Evolutionary conservation across 2,888 invertebrate genomes (phyloP).

Genomic region (Electrophaes corylata): DNA sequence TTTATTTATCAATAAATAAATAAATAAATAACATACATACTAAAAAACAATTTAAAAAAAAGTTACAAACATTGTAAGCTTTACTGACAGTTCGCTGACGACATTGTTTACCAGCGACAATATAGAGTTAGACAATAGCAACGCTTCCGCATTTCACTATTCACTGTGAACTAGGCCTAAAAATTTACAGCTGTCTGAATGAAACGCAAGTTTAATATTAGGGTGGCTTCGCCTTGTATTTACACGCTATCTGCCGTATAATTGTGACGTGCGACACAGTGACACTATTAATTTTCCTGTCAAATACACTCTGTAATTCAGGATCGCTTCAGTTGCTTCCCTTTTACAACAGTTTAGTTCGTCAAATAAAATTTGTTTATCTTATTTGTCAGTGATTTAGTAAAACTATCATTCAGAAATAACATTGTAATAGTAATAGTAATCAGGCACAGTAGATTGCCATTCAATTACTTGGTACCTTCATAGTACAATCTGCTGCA

Average conservation of each 20-base stretch:
- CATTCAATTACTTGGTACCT: no score
- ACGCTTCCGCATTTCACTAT: not conserved
- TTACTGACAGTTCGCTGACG: not conserved
- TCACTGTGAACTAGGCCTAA: not conserved
- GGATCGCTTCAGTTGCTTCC: not conserved
- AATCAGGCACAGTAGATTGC: no score
- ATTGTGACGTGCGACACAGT: slow-evolving; percentile 38
- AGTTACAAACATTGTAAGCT: no score
- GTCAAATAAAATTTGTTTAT: not conserved
- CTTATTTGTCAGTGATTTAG: not conserved
- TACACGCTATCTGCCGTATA: slow-evolving; percentile 34
- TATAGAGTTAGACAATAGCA: not conserved
- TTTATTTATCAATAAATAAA: no score
- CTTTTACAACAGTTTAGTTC: not conserved
- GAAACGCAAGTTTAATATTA: slow-evolving; percentile 69
- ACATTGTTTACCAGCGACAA: not conserved
- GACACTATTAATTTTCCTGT: slow-evolving; percentile 29
- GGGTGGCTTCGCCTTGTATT: slow-evolving; percentile 49
- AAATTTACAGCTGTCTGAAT: slow-evolving; percentile 53
- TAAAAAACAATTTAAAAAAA: no score
- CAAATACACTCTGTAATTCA: slow-evolving; percentile 15
- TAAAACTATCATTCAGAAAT: not conserved
- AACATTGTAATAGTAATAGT: no score
- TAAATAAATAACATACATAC: no score
- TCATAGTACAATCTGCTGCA: no score